Percentiles rank a stretch among this genome's conserved stretches.
Evolutionary conservation across 2,113 vertebrate species (phyloP).

Genomic region (Eptesicus fuscus): DNA sequence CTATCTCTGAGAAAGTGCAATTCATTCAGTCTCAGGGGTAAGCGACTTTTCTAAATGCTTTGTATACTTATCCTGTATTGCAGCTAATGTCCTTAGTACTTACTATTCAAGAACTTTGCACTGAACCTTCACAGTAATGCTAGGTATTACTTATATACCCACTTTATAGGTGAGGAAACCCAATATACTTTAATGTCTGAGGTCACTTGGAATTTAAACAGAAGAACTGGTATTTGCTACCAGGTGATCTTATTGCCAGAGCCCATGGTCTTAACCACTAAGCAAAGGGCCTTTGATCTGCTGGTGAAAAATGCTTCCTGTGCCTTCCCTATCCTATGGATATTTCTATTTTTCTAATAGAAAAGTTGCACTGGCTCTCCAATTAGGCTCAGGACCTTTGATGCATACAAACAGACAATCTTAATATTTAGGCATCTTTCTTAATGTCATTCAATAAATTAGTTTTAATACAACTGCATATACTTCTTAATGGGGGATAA

Average conservation of each 20-base stretch:
- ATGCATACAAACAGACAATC: background rate
- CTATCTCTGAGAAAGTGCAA: background rate
- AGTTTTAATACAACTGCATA: conserved; percentile 11
- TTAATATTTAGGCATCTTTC: conserved; percentile 1
- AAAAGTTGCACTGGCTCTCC: background rate
- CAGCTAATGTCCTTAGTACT: background rate
- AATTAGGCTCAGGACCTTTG: background rate
- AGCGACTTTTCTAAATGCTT: background rate
- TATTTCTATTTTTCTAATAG: background rate
- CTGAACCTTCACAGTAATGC: background rate
- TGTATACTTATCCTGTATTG: background rate
- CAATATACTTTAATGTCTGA: background rate
- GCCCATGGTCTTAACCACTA: background rate
- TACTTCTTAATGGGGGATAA: background rate
- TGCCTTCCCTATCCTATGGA: background rate
- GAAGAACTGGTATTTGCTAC: background rate
- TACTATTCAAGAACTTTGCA: background rate
- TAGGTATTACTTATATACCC: background rate
- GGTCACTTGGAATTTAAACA: background rate
- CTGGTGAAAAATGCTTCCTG: background rate
- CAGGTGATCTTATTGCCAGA: background rate
- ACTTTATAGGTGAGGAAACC: background rate
- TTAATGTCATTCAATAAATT: background rate
- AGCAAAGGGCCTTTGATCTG: background rate
- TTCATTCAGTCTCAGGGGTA: background rate